These are phyloP conservation scores for Colinus virginianus DNA, from an alignment of 2,113 vertebrate genomes.

Conservation along the genomic window DNA sequence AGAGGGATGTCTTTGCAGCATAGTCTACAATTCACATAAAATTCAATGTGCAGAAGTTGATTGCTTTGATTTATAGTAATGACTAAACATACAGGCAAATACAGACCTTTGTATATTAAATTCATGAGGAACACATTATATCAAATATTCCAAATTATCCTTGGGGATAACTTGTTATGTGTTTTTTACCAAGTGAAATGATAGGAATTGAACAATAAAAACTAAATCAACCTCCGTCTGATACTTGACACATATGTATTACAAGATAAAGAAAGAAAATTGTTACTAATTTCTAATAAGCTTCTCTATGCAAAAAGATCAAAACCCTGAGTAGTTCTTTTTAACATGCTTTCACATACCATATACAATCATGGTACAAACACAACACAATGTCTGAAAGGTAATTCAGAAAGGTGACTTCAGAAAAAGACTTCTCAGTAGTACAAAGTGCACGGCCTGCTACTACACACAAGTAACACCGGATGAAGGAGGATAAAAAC, in stretches of 20 bases:
- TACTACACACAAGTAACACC: neutral
- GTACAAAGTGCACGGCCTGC: neutral
- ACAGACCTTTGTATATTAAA: neutral
- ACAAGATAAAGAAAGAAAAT: neutral
- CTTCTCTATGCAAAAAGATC: neutral
- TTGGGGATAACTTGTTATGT: neutral
- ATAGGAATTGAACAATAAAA: neutral
- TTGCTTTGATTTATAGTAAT: neutral
- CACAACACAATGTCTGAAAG: neutral
- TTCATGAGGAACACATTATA: neutral
- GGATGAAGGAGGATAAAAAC: neutral
- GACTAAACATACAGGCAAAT: neutral
- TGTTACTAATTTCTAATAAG: neutral
- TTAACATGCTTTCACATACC: neutral
- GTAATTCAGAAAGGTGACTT: neutral
- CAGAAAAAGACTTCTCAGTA: neutral
- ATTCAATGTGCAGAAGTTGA: fast-evolving
- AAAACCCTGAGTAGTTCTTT: neutral
- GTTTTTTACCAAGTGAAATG: neutral
- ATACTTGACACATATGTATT: neutral
- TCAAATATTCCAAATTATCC: neutral
- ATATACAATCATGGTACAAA: neutral
- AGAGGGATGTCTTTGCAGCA: neutral
- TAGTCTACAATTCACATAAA: neutral
- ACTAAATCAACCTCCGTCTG: neutral